These are phyloP conservation scores for Acanthosepion lycidas DNA, from an alignment of 2,888 invertebrate genomes.

Conservation along the genomic window DNA sequence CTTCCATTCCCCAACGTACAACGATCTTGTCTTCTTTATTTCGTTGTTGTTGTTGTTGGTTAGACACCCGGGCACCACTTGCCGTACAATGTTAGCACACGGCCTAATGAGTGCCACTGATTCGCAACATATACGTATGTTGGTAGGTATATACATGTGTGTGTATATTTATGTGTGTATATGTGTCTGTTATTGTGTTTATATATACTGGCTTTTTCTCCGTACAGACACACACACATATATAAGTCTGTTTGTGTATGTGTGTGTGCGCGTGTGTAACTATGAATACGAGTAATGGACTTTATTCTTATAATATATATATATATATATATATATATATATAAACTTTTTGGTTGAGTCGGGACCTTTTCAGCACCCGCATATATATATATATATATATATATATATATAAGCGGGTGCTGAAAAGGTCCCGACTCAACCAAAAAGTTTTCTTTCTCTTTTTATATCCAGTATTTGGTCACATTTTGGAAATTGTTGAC, in stretches of 20 bases:
- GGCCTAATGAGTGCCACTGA: constrained; percentile 42
- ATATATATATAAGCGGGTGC: no score
- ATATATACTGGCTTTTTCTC: not conserved
- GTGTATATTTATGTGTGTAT: not conserved
- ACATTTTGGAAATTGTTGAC: no score
- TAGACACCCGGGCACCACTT: constrained; percentile 45
- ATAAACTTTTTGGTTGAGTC: no score
- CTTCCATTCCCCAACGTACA: not conserved
- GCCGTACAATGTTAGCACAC: constrained; percentile 39
- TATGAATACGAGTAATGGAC: not conserved
- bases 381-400: no score
- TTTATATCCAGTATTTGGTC: no score
- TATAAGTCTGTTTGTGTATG: not conserved
- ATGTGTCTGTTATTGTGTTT: not conserved
- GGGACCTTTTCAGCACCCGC: no score
- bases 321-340: no score
- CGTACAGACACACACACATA: not conserved
- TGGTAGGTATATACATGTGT: not conserved
- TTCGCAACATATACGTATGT: not conserved
- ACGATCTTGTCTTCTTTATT: constrained; percentile 33
- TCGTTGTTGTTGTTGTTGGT: constrained; percentile 12
- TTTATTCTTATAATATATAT: not conserved
- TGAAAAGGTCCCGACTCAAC: no score
- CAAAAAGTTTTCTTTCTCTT: no score
- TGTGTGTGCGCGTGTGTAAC: not conserved